Conservation (phyloP, 2,888 invertebrate genomes). For the Hoplodrina ambigua region DNA sequence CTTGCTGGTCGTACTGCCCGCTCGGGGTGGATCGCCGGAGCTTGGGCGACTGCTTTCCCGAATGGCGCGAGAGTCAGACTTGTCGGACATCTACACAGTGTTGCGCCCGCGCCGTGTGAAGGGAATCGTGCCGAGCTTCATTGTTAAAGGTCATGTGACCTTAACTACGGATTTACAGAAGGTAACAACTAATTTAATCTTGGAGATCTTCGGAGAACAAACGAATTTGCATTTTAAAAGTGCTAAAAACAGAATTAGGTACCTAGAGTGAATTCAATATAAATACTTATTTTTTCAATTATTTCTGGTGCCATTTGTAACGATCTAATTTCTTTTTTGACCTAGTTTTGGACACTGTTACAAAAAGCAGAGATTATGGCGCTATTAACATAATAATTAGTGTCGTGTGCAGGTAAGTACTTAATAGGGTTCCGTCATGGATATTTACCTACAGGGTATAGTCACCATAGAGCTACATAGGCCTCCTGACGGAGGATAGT, state of each 20-base stretch:
- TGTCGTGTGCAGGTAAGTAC: slow-evolving; percentile 27
- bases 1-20: slow-evolving; percentile 93
- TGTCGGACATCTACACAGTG: slow-evolving; percentile 92
- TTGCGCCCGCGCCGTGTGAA: slow-evolving; percentile 93
- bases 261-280: too few relatives aligned
- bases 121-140: slow-evolving; percentile 95
- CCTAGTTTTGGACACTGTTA: slow-evolving; percentile 40
- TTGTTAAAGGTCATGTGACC: slow-evolving; percentile 94
- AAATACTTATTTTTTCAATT: background rate
- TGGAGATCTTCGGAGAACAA: slow-evolving; percentile 16
- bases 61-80: slow-evolving; percentile 91
- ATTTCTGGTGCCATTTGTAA: background rate
- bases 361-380: slow-evolving; percentile 42
- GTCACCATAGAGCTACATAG: too few relatives aligned
- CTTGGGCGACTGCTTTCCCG: slow-evolving; percentile 92
- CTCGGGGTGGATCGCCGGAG: slow-evolving; percentile 90
- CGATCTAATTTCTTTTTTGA: slow-evolving; percentile 19
- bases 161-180: slow-evolving; percentile 95
- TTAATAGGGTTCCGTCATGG: background rate
- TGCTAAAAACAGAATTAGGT: background rate
- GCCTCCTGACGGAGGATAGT: too few relatives aligned
- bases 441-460: too few relatives aligned
- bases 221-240: slow-evolving; percentile 1
- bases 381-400: slow-evolving; percentile 61
- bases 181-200: slow-evolving; percentile 83